These are phyloP conservation scores for Cyclopterus lumpus DNA, from an alignment of 2,797 vertebrate species.

Conservation along the genomic window DNA sequence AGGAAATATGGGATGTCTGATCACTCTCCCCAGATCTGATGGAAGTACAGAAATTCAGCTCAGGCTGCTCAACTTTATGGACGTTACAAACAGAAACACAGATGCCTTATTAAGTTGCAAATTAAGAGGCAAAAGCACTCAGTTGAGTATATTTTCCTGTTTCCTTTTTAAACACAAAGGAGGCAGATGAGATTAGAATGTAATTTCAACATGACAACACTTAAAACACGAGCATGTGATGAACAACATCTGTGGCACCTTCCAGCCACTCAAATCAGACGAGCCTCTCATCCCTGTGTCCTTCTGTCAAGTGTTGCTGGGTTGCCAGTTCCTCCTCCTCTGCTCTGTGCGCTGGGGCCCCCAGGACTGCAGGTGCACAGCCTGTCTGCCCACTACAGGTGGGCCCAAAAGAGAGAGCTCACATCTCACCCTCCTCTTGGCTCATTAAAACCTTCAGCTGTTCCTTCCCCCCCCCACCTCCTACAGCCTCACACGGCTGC, in stretches of 20 bases:
- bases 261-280: constrained; percentile 56
- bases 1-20: constrained; percentile 74
- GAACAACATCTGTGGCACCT: constrained; percentile 46
- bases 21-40: constrained; percentile 67
- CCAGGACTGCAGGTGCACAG: constrained; percentile 71
- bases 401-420: constrained; percentile 50
- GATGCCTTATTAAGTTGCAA: constrained; percentile 43
- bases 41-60: constrained; percentile 47
- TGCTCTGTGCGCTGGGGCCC: constrained; percentile 57
- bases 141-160: constrained; percentile 30
- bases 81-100: constrained; percentile 49
- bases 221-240: constrained; percentile 27
- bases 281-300: constrained; percentile 54
- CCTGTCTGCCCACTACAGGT: constrained; percentile 72
- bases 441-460: constrained; percentile 82
- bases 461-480: constrained; percentile 36
- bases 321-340: constrained; percentile 49
- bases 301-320: constrained; percentile 66
- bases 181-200: constrained; percentile 21
- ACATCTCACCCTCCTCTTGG: constrained; percentile 66
- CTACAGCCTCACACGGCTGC: constrained; percentile 54
- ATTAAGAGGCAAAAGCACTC: constrained; percentile 35
- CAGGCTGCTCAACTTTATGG: constrained; percentile 26
- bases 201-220: constrained; percentile 17
- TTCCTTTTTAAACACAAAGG: constrained; percentile 23